Evolutionary conservation across 2,113 vertebrate genomes (phyloP), one percentile per base, ranked within the genome.

Genomic region (Crotalus viridis): DNA sequence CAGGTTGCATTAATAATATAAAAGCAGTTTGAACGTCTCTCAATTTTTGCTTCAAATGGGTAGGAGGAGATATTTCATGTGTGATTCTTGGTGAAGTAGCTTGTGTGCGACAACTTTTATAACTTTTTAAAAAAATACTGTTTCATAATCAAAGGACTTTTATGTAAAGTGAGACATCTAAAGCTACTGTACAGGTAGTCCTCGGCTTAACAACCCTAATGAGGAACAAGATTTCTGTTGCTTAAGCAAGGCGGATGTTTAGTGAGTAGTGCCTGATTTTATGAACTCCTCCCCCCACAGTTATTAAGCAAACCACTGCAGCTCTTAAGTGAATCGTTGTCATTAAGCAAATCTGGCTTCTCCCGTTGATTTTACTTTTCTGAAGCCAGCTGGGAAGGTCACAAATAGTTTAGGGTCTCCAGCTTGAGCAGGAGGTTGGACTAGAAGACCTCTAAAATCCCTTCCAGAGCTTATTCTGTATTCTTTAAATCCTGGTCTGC

Each of bases 1-100:
- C 21, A 26, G 51, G 85, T n/a, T 39, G 91, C 43, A 92, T 92
- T 64, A 88, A 88, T 92, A 92, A 88, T 24, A 21, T 19, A 92
- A 88, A 69, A 88, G 46, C 86, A 33, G 13, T 88, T n/a, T 15
- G 48, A 33, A 26, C 86, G 13, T 88, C 43, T 88, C 91, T 54
- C 74, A 43, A 3, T 7, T 21, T 46, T 59, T 52, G 91, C 8
- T 10, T 33, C 46, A 55, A 87, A 59, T 48, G 48, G 85, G 59
- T 7, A n/a, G 46, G 43, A 57, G 22, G 54, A 15, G 88, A 6
- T 61, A 22, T 61, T 55, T 26, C 39, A 10, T 33, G 3, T 46
- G 21, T 0, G 15, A 81, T 21, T 39, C 74, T 43, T 81, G 74
- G 19, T 39, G 74, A 81, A 55, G 19, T 43, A n/a, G 51, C 90